Percentiles rank a stretch among this genome's conserved stretches.
phyloP scores from a whole-genome alignment of 2,888 invertebrate genomes.

The Sericinus montela region DNA sequence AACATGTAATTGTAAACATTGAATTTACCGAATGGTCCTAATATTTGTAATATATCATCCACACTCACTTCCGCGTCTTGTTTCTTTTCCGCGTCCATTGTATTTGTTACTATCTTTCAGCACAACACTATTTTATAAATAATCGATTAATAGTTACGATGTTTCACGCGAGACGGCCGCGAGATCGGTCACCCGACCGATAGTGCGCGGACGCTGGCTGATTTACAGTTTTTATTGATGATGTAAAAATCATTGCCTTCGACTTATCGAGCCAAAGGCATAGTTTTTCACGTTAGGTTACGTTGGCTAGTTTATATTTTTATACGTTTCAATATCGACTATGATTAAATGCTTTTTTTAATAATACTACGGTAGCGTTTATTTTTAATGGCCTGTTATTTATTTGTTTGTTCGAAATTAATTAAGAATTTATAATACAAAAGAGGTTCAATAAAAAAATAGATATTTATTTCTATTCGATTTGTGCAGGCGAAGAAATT shows the following conservation, averaged over 20 bases:
- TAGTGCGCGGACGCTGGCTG: conserved; percentile 43
- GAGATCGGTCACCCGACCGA: conserved; percentile 42
- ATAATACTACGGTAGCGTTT: neutral
- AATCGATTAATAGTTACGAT: conserved; percentile 5
- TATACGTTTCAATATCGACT: conserved; percentile 16
- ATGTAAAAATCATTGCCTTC: conserved; percentile 40
- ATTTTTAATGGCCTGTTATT: too few relatives aligned
- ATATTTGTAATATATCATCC: conserved; percentile 60
- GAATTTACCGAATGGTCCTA: conserved; percentile 65
- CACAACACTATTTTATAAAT: conserved; percentile 19
- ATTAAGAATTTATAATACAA: too few relatives aligned
- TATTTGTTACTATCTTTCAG: conserved; percentile 21
- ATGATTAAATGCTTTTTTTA: conserved; percentile 2
- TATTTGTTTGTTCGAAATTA: too few relatives aligned
- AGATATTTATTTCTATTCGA: too few relatives aligned
- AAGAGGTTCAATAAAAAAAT: too few relatives aligned
- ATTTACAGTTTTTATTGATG: conserved; percentile 59
- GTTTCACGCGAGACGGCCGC: conserved; percentile 31
- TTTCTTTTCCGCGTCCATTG: conserved; percentile 67
- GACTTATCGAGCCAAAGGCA: conserved; percentile 30
- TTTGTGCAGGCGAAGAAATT: too few relatives aligned
- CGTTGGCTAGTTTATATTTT: conserved; percentile 2
- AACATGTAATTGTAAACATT: conserved; percentile 58
- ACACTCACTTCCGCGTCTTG: conserved; percentile 52
- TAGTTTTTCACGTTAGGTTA: conserved; percentile 13